Conservation (phyloP, 2,113 vertebrate genomes). For the Phaethornis superciliosus region DNA sequence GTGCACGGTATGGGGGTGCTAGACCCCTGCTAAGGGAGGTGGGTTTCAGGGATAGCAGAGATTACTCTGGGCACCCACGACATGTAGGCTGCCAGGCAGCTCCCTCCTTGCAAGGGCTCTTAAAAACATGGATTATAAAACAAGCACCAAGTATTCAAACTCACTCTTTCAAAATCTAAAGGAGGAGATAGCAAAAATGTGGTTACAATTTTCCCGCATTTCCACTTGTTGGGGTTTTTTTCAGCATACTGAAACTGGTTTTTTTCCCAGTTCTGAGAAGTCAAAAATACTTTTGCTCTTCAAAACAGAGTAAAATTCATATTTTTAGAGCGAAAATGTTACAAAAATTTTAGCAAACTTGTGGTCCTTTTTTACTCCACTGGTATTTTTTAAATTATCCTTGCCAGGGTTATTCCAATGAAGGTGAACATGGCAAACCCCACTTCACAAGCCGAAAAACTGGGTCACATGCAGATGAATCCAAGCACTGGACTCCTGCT, state of each 20-base stretch:
- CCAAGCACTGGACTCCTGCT: neutral
- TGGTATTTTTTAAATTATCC: neutral
- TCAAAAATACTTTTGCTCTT: neutral
- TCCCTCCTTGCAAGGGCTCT: neutral
- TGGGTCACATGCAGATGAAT: neutral
- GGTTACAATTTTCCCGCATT: neutral
- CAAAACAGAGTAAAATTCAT: neutral
- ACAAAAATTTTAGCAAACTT: neutral
- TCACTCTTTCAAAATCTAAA: neutral
- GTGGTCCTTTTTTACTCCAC: neutral
- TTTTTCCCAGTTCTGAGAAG: neutral
- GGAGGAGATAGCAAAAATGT: neutral
- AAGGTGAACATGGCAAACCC: neutral
- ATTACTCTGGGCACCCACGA: neutral
- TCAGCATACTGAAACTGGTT: neutral
- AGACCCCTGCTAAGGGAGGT: neutral
- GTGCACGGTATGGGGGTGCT: too few relatives aligned
- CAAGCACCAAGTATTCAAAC: neutral
- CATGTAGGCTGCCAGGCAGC: neutral
- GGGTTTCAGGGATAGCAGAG: neutral
- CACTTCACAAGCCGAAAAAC: neutral
- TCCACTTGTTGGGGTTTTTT: neutral
- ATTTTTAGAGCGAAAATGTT: neutral
- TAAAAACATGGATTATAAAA: neutral
- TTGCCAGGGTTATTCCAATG: neutral